Evolutionary conservation across 2,888 invertebrate species (phyloP), one percentile per base, ranked within the genome.

Genomic region (Timandra comae): DNA sequence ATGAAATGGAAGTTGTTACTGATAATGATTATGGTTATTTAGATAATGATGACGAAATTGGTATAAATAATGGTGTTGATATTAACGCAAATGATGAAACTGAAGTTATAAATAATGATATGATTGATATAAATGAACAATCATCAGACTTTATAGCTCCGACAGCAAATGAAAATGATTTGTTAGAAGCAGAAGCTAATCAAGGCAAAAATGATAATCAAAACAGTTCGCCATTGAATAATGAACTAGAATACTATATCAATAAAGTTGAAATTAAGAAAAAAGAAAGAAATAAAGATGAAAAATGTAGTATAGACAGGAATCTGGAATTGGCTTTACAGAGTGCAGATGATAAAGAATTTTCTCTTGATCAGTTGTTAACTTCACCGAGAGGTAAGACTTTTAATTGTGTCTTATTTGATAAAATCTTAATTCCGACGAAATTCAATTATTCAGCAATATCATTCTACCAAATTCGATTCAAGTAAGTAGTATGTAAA

Each of bases 261-360:
- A 43, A 33, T 8, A 42, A 41, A 33, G 42, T 19, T 3, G 34
- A 47, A 20, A 12, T 35, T 10, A 52, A 34, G 27, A 43, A 36
- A 24, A 38, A 38, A 27, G 29, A 12, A 4, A 23, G 13, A 10
- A 25, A 3, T 33, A 30, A 34, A 41, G 24, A 46, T 12, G 46
- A 50, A 22, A 30, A 52, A 33, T 73, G 74, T 47, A 46, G 54
- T 7, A 75, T 80, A 31, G 78, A 79, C 35, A 69, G 48, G 38
- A 79, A 80, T 46, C 54, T 84, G 33, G 66, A 73, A 27, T 56
- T 60, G 28, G 81, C 78, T 2, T 56, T 81, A 35, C 60, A 65
- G 33, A 57, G 70, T 53, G 54, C 55, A 3, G 46, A 48, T 12
- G 62, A 57, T 34, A 41, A 63, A 25, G 55, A 68, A 26, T 58